phyloP scores from a whole-genome alignment of 2,888 invertebrate species.

The Sinelater perroti region DNA sequence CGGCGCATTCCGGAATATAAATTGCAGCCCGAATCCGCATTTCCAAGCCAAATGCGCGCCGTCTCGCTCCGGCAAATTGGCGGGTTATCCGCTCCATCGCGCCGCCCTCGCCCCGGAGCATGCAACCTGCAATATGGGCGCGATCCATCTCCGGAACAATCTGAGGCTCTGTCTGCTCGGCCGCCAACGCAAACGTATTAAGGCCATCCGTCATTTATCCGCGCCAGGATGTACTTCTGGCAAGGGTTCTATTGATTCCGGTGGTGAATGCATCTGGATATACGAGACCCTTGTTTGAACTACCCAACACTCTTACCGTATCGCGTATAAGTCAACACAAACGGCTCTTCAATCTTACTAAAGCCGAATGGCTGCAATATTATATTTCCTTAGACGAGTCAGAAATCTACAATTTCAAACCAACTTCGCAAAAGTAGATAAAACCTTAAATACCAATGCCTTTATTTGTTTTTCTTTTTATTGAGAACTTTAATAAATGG shows the following conservation, averaged over 20 bases:
- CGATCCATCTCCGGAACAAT: constrained; percentile 23
- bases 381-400: too few species aligned
- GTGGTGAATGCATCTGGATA: too few species aligned
- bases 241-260: neutral
- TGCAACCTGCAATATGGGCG: constrained; percentile 13
- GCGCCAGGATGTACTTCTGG: constrained; percentile 3
- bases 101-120: neutral
- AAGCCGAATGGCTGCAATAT: too few species aligned
- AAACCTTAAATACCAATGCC: too few species aligned
- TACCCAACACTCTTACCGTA: too few species aligned
- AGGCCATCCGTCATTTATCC: constrained; percentile 21
- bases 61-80: constrained; percentile 21
- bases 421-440: too few species aligned
- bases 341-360: too few species aligned
- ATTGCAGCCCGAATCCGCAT: constrained; percentile 28
- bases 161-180: neutral
- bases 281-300: too few species aligned
- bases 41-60: constrained; percentile 34
- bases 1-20: constrained; percentile 31
- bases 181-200: constrained; percentile 20
- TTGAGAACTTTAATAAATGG: too few species aligned
- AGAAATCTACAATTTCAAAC: too few species aligned
- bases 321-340: too few species aligned
- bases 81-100: constrained; percentile 25
- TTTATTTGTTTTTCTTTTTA: too few species aligned